These are phyloP conservation scores for Grammomys dolichurus DNA, from an alignment of 2,113 vertebrate genomes.

Conservation along the genomic window DNA sequence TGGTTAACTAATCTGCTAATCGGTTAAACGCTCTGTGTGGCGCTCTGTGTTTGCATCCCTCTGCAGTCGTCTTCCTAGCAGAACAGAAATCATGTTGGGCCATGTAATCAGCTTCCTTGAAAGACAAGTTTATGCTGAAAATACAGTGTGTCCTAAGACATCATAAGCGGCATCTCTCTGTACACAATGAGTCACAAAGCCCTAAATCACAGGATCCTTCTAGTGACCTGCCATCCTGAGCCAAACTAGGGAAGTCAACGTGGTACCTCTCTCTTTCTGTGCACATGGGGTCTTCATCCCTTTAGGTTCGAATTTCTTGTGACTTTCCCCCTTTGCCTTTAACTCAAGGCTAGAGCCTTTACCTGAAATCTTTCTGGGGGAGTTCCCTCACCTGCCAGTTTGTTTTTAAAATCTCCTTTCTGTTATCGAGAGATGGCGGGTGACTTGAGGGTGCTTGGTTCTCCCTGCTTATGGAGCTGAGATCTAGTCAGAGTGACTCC, in stretches of 20 bases:
- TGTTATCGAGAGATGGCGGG: not conserved
- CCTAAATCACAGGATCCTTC: slow-evolving; percentile 2
- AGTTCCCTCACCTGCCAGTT: not conserved
- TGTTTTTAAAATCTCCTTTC: not conserved
- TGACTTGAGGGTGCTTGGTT: not conserved
- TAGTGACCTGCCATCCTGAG: not conserved
- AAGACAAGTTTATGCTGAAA: slow-evolving; percentile 34
- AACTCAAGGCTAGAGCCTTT: not conserved
- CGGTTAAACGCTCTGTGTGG: slow-evolving; percentile 51
- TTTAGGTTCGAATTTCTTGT: not conserved
- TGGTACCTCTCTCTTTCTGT: not conserved
- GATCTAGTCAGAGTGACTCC: not conserved
- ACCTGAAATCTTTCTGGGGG: not conserved
- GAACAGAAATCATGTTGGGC: not conserved
- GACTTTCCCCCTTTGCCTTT: not conserved
- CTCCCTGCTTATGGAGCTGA: not conserved
- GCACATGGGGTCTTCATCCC: not conserved
- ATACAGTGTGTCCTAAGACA: not conserved
- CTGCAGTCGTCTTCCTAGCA: not conserved
- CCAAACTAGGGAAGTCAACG: not conserved
- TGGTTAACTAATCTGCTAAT: slow-evolving; percentile 69
- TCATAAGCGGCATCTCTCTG: not conserved
- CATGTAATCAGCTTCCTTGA: slow-evolving; percentile 9
- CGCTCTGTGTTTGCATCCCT: slow-evolving; percentile 2
- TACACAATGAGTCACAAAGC: not conserved